phyloP scores from a whole-genome alignment of 2,888 invertebrate species.

The Anoplius nigerrimus region DNA sequence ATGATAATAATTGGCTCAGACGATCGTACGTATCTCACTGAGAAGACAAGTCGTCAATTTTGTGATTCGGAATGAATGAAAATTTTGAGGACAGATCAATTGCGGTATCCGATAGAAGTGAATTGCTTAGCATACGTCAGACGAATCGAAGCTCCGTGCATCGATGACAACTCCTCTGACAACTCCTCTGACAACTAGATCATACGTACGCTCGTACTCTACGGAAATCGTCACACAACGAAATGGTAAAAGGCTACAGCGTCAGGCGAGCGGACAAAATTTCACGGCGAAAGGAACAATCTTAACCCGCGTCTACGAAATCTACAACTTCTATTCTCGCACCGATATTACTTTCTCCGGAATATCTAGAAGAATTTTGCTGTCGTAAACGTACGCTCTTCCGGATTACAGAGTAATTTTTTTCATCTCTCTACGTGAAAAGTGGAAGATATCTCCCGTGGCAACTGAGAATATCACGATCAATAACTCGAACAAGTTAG shows the following conservation, averaged over 20 bases:
- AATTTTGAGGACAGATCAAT: neutral
- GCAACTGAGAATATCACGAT: too few relatives aligned
- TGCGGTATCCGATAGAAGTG: neutral
- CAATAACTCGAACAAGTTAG: too few relatives aligned
- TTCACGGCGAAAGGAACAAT: too few relatives aligned
- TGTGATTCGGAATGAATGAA: neutral
- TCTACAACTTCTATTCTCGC: too few relatives aligned
- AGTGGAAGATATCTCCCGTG: too few relatives aligned
- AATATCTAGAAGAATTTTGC: too few relatives aligned
- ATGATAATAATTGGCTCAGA: neutral
- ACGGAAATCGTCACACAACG: neutral
- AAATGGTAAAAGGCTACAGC: neutral
- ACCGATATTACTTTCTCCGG: too few relatives aligned
- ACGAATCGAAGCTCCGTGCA: neutral
- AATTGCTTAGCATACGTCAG: neutral
- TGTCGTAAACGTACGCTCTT: too few relatives aligned
- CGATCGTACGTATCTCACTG: slow-evolving; percentile 8
- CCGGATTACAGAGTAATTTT: too few relatives aligned
- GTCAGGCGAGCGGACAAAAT: neutral
- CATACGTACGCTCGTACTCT: slow-evolving; percentile 30
- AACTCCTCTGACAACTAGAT: slow-evolving; percentile 12
- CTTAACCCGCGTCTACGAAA: too few relatives aligned
- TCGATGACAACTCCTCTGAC: neutral
- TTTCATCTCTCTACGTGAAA: too few relatives aligned
- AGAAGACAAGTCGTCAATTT: neutral